Base-by-base conservation (phyloP, 1,140 invertebrate species). In the Drosophila tristis region DNA sequence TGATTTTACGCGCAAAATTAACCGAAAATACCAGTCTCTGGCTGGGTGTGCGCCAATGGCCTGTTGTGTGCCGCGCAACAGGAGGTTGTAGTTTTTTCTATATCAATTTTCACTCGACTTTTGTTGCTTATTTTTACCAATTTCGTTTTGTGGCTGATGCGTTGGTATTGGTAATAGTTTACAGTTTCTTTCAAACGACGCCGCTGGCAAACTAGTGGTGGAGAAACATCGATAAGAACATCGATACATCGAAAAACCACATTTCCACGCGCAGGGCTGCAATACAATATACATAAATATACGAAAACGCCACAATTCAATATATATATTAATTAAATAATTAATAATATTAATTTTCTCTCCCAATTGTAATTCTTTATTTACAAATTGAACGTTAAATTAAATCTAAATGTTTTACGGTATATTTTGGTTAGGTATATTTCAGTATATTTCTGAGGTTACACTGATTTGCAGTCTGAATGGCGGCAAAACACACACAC, bases 181-280 rank as follows among this genome's bases (percentile, higher is more conserved):
- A 85, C 80, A 87, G 81, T 86, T 86, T 85, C 68, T 87, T 86
- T 86, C 84, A 87, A 86, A 87, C 72, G 82, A 86, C 82, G 82
- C 82, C 82, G 16, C 16, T 16, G 16, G 77, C 73, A 75, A 78
- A 62, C 64, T 59, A 85, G 80, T 80, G 80, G 73, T 80, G 45
- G 65, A 16, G 16, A 16, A 16, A 16, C 16, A 16, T 16, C 16
- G 16, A 16, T 16, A 16, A 16, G 16, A 16, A 16, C 16, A 16
- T 16, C 16, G 16, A 16, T 16, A 16, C 16, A 16, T 16, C 16
- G 16, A 16, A 16, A 16, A 16, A 16, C 16, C 16, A 16, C 16
- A 16, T 16, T 16, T 16, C 0, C 16, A 16, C 16, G 7, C 3
- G 13, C 31, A 45, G 7, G 5, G 15, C 3, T 72, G 49, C 43